Base-by-base conservation (phyloP, 35 echinoderm and acorn worm species). In the Lytechinus variegatus region DNA sequence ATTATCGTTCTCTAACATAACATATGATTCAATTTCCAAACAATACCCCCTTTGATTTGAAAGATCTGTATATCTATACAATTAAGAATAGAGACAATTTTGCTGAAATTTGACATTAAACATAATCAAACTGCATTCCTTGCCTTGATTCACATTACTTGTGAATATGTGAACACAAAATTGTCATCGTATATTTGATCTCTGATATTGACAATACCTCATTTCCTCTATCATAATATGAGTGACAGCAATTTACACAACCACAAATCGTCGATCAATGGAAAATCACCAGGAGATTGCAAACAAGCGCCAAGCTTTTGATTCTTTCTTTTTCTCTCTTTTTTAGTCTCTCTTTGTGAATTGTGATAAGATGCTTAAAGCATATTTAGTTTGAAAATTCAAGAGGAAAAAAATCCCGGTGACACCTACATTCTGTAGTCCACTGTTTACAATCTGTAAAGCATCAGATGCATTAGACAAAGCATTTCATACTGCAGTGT, bases 161-260 rank as follows among this genome's bases (percentile, higher is more conserved):
- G 33, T 44, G 33, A 44, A 24, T 24, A 7, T 79, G 66, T 79
- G 66, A 79, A 79, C 66, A 24, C 66, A 79, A 79, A 16, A n/a
- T 79, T 71, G 24, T 71, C 61, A 71, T 71, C 12, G 2, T 71
- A 71, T 71, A 71, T 71, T 56, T 79, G 66, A n/a, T 79, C 66
- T 79, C 66, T 79, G n/a, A n/a, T 79, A 79, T 79, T 79, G 66
- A 79, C 66, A 79, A 79, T 79, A 79, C 66, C 66, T 79, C 66
- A 79, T 79, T 79, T 79, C 19, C 19, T 79, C 19, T 16, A 79
- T 79, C 66, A 79, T n/a, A 79, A 79, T 79, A 79, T 79, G 66
- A 79, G 66, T 79, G 66, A 79, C 66, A 79, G 66, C 66, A 24
- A 79, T 79, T 79, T 79, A 79, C n/a, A 79, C 66, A 79, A 79